A percentile compares a stretch with the other conserved stretches of the same genome.
phyloP scores from a whole-genome alignment of 2,888 invertebrate species.

The Chrysomela aeneicollis region DNA sequence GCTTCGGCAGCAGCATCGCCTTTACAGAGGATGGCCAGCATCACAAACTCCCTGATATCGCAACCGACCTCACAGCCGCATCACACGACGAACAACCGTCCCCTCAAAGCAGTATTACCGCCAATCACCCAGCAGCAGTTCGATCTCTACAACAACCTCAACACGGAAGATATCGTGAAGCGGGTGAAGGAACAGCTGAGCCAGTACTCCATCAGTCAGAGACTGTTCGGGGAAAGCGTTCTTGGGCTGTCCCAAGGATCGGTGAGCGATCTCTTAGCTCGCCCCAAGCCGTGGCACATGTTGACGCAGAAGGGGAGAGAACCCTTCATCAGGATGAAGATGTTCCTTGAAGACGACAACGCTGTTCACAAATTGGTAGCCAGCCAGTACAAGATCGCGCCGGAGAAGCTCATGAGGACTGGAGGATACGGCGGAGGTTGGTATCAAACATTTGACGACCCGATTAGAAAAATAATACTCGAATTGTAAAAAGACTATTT shows the following conservation, averaged over 20 bases:
- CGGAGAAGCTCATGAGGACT: conserved; percentile 96
- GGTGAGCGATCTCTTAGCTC: conserved; percentile 94
- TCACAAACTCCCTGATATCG: conserved; percentile 95
- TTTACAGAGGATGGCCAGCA: conserved; percentile 96
- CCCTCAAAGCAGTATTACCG: conserved; percentile 94
- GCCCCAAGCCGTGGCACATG: conserved; percentile 99
- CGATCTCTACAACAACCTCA: conserved; percentile 96
- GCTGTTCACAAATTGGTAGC: conserved; percentile 95
- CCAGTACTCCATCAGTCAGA: conserved; percentile 96
- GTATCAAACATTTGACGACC: conserved; percentile 54
- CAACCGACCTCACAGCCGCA: conserved; percentile 88
- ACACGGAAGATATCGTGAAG: conserved; percentile 98
- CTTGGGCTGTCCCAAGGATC: conserved; percentile 95
- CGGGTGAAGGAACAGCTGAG: conserved; percentile 94
- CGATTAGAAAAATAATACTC: neutral
- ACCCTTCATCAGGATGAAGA: conserved; percentile 97
- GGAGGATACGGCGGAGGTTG: conserved; percentile 91
- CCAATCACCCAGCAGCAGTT: conserved; percentile 99
- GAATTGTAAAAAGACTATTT: conserved; percentile 32
- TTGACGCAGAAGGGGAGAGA: conserved; percentile 96
- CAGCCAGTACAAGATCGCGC: conserved; percentile 97
- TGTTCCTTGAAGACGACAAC: conserved; percentile 95
- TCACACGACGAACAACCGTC: conserved; percentile 84
- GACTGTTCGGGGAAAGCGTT: conserved; percentile 98
- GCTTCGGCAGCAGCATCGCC: conserved; percentile 89